Evolutionary conservation across 2,797 vertebrate genomes (phyloP), one percentile per base, ranked within the genome.

Genomic region (Iguana delicatissima): DNA sequence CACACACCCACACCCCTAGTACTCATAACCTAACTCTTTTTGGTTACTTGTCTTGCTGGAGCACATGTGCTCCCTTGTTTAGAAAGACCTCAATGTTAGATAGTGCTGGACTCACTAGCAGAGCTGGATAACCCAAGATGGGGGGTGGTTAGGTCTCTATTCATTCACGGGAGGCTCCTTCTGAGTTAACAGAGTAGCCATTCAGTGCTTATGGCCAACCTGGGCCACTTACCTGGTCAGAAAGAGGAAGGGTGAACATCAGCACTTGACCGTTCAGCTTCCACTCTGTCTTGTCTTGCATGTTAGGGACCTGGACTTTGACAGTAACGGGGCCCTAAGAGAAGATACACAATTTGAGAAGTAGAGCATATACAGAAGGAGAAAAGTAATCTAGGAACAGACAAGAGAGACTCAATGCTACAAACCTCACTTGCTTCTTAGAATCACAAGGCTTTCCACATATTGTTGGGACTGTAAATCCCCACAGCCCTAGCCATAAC

Each of bases 251-350:
- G 4, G 98, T 99, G 96, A 99, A 99, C 95, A 98, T 98, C 94
- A 99, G 96, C 91, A 99, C 97, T 96, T 99, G 99, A 92, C 99
- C 99, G 0, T 97, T 98, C 91, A 99, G 97, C 92, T 99, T 99
- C 99, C 99, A 99, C 98, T 99, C 99, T 0, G 98, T 99, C 98
- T 99, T 99, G 97, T 99, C 99, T 97, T 99, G 99, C 99, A 99
- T 99, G 97, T 99, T 99, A 93, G 99, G 99, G 24, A 99, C 99
- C 90, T 99, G 99, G 12, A 99, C 99, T 96, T 99, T 99, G 95
- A 99, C 99, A 0, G 98, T 98, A 92, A 99, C 98, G 0, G 98
- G 98, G 93, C 98, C 98, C 98, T 98, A 77, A 5, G 76, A 93
- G 87, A 89, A 92, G 74, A 93, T 81, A 91, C 38, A 90, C 85